Percentiles rank a stretch among this genome's conserved stretches.
These are phyloP conservation scores for Cryptops parisi DNA, from an alignment of 2,888 invertebrate species.

Conservation along the genomic window DNA sequence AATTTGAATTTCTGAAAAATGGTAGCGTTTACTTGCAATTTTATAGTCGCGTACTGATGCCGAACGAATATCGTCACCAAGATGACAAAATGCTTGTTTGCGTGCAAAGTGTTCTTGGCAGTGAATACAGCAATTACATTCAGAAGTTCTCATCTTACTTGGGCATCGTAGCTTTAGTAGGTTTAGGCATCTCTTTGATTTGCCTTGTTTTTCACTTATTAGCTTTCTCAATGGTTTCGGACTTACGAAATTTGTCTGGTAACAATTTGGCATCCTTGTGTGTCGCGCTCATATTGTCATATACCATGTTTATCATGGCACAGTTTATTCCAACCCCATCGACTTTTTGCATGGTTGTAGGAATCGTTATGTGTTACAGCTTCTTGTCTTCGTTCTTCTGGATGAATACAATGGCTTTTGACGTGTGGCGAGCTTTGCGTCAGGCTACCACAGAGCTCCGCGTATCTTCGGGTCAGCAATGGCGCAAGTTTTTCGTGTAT, in stretches of 20 bases:
- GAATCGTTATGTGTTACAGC: conserved; percentile 36
- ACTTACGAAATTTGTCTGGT: conserved; percentile 38
- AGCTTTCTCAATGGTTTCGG: conserved; percentile 35
- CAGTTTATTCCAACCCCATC: conserved; percentile 25
- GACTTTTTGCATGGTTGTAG: conserved; percentile 32
- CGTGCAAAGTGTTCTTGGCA: conserved; percentile 22
- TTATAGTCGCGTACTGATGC: conserved; percentile 16
- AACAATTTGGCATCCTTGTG: conserved; percentile 40
- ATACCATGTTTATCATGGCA: conserved; percentile 35
- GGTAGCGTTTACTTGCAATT: conserved; percentile 18
- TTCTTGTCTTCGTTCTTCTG: conserved; percentile 41
- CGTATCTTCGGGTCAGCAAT: conserved; percentile 32
- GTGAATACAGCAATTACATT: conserved; percentile 28
- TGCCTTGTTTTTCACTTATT: conserved; percentile 35
- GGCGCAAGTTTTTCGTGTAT: conserved; percentile 33
- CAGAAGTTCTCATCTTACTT: conserved; percentile 27
- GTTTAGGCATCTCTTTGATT: conserved; percentile 36
- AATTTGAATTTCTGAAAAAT: conserved; percentile 16
- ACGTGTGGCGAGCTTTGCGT: conserved; percentile 35
- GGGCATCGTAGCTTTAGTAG: conserved; percentile 35
- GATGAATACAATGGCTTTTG: conserved; percentile 41
- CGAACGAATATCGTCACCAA: conserved; percentile 4
- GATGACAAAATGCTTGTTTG: conserved; percentile 28
- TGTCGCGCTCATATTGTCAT: conserved; percentile 35
- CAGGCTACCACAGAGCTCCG: conserved; percentile 36